Evolutionary conservation across 35 echinoderm and acorn worm genomes (phyloP).

Genomic region (Patiria miniata): DNA sequence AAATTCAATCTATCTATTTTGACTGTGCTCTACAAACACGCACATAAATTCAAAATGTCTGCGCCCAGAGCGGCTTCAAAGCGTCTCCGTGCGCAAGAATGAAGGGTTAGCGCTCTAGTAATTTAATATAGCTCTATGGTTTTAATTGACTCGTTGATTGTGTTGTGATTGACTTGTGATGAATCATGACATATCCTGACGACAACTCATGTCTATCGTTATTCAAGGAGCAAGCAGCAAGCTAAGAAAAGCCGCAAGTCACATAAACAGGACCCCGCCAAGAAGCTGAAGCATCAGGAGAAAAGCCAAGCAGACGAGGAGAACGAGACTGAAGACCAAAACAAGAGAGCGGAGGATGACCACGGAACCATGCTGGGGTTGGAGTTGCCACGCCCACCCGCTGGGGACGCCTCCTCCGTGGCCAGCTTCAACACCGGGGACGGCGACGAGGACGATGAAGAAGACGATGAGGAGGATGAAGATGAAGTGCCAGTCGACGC

Average conservation of each 20-base stretch:
- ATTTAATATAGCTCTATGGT: too few species aligned
- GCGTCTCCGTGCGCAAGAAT: too few species aligned
- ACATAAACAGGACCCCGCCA: neutral
- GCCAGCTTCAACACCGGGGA: neutral
- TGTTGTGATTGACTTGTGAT: too few species aligned
- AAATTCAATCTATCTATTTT: too few species aligned
- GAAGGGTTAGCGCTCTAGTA: too few species aligned
- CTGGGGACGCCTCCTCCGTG: too few species aligned
- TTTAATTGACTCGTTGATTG: too few species aligned
- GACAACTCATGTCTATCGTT: neutral
- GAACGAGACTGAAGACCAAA: slow-evolving; percentile 5
- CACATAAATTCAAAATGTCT: too few species aligned
- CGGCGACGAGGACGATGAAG: neutral
- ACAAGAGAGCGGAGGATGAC: neutral
- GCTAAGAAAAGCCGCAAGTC: slow-evolving; percentile 42
- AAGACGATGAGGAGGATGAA: neutral
- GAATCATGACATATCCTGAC: too few species aligned
- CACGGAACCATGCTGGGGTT: neutral
- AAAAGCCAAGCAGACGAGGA: slow-evolving; percentile 57
- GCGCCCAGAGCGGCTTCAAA: too few species aligned
- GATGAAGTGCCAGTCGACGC: slow-evolving; percentile 3
- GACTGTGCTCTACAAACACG: too few species aligned
- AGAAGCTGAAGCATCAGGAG: slow-evolving; percentile 57
- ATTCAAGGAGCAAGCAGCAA: slow-evolving; percentile 40
- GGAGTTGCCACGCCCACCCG: neutral